These are phyloP conservation scores for Copsychus sechellarum DNA, from an alignment of 2,113 vertebrate species.

Conservation along the genomic window DNA sequence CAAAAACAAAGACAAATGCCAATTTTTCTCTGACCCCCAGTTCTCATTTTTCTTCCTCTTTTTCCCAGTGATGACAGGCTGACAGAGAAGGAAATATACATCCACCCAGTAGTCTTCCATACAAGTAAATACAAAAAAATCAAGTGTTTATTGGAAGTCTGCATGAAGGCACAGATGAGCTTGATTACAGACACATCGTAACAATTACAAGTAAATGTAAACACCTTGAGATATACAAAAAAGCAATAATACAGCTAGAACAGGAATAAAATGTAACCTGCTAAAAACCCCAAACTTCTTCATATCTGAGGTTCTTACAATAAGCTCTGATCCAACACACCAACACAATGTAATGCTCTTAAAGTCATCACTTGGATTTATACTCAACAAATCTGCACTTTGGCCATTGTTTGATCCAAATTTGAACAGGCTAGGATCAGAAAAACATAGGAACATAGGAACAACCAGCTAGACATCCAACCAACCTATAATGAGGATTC, in stretches of 20 bases:
- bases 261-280: conserved; percentile 40
- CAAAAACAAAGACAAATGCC: neutral
- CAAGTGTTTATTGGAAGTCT: conserved; percentile 64
- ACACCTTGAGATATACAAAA: conserved; percentile 55
- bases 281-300: neutral
- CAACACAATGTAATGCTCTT: neutral
- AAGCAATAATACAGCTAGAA: conserved; percentile 58
- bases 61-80: neutral
- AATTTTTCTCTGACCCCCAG: neutral
- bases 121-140: conserved; percentile 54
- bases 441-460: neutral
- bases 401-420: neutral
- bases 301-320: conserved; percentile 1
- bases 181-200: conserved; percentile 54
- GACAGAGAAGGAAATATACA: neutral
- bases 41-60: neutral
- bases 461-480: conserved; percentile 19
- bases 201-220: conserved; percentile 57
- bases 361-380: neutral
- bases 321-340: neutral
- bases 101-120: conserved; percentile 3
- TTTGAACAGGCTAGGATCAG: neutral
- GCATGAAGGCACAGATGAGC: conserved; percentile 67
- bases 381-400: neutral
- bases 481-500: neutral